phyloP scores from a whole-genome alignment of 37 sponge, comb jelly and placozoan genomes.

The Chondrilla cf. caribensis region DNA sequence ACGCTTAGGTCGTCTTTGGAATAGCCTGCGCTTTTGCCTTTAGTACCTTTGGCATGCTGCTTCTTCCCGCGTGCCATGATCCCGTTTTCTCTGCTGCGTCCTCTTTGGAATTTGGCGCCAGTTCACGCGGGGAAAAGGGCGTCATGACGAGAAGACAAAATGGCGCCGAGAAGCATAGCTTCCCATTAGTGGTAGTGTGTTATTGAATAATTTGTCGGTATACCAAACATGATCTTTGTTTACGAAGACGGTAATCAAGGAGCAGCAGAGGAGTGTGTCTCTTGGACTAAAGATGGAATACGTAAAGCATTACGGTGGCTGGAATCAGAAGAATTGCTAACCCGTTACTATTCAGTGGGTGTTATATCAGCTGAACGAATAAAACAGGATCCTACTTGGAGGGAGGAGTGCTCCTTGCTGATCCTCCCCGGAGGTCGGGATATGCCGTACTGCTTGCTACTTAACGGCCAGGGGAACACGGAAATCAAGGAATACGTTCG shows the following conservation, averaged over 20 bases:
- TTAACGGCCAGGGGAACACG: conserved; percentile 70
- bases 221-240: conserved; percentile 27
- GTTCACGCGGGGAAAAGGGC: too few species aligned
- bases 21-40: too few species aligned
- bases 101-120: too few species aligned
- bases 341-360: conserved; percentile 13
- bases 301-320: background rate
- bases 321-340: background rate
- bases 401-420: conserved; percentile 19
- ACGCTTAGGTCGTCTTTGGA: too few species aligned
- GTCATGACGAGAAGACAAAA: too few species aligned
- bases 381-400: conserved; percentile 21
- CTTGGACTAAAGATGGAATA: conserved; percentile 41
- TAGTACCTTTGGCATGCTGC: too few species aligned
- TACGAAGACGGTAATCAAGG: conserved; percentile 67
- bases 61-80: too few species aligned
- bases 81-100: too few species aligned
- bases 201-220: too few species aligned
- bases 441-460: conserved; percentile 58
- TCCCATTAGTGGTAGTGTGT: too few species aligned
- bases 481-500: conserved; percentile 63
- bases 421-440: conserved; percentile 89
- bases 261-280: conserved; percentile 46
- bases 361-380: conserved; percentile 50
- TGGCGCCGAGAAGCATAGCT: too few species aligned